Evolutionary conservation across 2,888 invertebrate genomes (phyloP).

Genomic region (Dicyrtomina minuta): DNA sequence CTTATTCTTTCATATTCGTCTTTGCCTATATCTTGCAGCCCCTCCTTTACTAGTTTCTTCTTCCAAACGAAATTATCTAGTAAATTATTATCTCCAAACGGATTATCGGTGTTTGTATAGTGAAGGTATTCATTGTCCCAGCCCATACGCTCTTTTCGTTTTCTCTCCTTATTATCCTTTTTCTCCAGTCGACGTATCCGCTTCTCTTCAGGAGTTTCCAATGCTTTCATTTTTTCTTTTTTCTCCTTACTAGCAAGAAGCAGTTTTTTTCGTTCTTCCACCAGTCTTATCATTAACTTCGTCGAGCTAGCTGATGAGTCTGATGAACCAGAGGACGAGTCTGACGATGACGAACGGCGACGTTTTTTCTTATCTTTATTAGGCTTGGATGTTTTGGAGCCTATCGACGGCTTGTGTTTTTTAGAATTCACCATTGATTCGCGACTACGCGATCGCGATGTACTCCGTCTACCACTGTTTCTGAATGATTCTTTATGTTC

Average conservation of each 20-base stretch:
- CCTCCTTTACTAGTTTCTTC: conserved; percentile 93
- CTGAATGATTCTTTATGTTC: too few relatives aligned
- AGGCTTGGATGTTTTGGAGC: conserved; percentile 24
- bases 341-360: background rate
- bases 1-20: conserved; percentile 81
- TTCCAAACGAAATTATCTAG: conserved; percentile 95
- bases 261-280: conserved; percentile 68
- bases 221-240: conserved; percentile 78
- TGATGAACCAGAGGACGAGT: conserved; percentile 26
- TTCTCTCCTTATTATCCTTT: conserved; percentile 75
- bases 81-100: conserved; percentile 95
- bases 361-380: conserved; percentile 19
- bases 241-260: conserved; percentile 67
- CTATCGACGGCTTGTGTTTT: too few relatives aligned
- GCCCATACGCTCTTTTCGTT: conserved; percentile 87
- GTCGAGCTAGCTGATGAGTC: conserved; percentile 56
- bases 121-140: conserved; percentile 97
- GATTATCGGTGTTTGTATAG: conserved; percentile 97
- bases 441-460: too few relatives aligned
- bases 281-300: conserved; percentile 69
- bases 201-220: conserved; percentile 95
- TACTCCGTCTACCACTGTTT: too few relatives aligned
- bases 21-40: conserved; percentile 72
- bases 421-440: too few relatives aligned
- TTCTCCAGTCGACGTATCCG: conserved; percentile 77